Percentiles rank a stretch among this genome's conserved stretches.
These are phyloP conservation scores for Eurystomus glaucurus DNA, from an alignment of 2,797 vertebrate species.

Conservation along the genomic window DNA sequence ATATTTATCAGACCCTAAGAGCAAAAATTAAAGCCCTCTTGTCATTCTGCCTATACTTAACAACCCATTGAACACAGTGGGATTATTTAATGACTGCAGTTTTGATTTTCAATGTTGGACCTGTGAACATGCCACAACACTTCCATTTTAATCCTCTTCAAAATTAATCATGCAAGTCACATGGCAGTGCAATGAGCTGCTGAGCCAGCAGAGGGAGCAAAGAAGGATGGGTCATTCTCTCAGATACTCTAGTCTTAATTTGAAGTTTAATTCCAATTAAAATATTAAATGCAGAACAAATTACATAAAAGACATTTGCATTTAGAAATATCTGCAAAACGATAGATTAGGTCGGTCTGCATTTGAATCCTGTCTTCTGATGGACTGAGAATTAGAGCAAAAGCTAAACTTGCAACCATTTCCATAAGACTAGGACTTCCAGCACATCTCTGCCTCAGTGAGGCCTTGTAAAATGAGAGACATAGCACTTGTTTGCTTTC, in stretches of 20 bases:
- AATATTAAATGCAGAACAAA: neutral
- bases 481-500: neutral
- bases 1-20: neutral
- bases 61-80: neutral
- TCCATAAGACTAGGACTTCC: neutral
- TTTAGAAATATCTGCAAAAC: neutral
- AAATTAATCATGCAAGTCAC: neutral
- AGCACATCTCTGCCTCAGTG: neutral
- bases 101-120: neutral
- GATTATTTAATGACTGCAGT: neutral
- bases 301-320: neutral
- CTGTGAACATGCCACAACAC: neutral
- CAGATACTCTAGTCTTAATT: neutral
- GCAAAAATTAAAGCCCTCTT: neutral
- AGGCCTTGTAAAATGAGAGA: neutral
- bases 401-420: neutral
- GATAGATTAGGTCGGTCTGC: neutral
- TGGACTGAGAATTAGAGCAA: neutral
- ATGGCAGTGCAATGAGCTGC: neutral
- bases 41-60: neutral
- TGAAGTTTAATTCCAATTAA: neutral
- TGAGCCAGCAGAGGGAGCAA: neutral
- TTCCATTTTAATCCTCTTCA: neutral
- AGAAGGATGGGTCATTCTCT: neutral
- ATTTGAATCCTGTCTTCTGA: neutral